Evolutionary conservation across 2,888 invertebrate species (phyloP).

Genomic region (Hydrotaea diabolus): DNA sequence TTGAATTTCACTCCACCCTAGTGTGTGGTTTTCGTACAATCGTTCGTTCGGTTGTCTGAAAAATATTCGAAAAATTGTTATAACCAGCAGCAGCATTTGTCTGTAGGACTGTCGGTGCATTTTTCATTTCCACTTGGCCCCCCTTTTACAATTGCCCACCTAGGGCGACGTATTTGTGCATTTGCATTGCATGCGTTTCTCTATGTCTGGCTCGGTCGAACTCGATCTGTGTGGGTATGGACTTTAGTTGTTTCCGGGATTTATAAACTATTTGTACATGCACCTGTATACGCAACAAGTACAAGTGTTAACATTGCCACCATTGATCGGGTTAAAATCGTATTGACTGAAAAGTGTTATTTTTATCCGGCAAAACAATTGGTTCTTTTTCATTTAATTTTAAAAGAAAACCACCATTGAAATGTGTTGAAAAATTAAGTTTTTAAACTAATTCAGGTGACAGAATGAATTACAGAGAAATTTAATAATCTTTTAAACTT

Average conservation of each 20-base stretch:
- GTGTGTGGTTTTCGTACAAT: no score
- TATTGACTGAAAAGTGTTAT: background rate
- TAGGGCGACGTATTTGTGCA: background rate
- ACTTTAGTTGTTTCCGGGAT: slow-evolving; percentile 60
- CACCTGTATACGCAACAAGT: slow-evolving; percentile 17
- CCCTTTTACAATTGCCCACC: slow-evolving; percentile 6
- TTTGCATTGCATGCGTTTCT: slow-evolving; percentile 1
- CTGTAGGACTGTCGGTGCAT: slow-evolving; percentile 13
- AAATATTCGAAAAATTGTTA: slow-evolving; percentile 39
- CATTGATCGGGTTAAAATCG: slow-evolving; percentile 47
- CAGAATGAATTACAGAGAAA: no score
- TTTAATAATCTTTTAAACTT: no score
- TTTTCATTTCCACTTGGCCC: background rate
- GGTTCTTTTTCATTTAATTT: no score
- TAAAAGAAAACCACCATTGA: no score
- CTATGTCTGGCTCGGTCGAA: background rate
- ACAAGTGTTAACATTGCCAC: slow-evolving; percentile 38
- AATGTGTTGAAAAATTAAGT: no score
- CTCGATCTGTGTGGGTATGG: slow-evolving; percentile 1
- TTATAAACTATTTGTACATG: slow-evolving; percentile 41
- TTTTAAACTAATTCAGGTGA: no score
- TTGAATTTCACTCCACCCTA: no score
- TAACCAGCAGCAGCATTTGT: slow-evolving; percentile 27
- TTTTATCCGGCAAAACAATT: no score
- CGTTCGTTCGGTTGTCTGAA: slow-evolving; percentile 1